Conservation (phyloP, 1,140 invertebrate genomes). For the Rhizoglyphus robini region DNA sequence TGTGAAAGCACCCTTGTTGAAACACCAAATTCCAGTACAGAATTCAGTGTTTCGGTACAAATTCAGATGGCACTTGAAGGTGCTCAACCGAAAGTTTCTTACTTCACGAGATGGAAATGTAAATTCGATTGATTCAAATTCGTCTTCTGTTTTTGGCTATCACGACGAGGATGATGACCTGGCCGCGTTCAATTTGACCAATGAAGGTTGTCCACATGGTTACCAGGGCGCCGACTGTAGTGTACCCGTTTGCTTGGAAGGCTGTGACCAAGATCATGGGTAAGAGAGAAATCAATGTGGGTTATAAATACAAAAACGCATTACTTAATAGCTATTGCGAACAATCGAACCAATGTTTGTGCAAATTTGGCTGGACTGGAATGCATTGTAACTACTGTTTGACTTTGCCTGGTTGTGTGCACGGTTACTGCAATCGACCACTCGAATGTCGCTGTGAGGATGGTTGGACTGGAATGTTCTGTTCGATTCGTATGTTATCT, state of each 20-base stretch:
- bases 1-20: not conserved
- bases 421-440: conserved; percentile 32
- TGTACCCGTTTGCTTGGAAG: conserved; percentile 17
- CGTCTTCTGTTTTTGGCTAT: not conserved
- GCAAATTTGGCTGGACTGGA: conserved; percentile 26
- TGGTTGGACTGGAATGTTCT: conserved; percentile 31
- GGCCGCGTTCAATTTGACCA: not conserved
- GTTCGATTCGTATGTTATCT: conserved; percentile 17
- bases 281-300: not conserved
- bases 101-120: not conserved
- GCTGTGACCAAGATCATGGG: conserved; percentile 14
- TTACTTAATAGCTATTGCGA: conserved; percentile 53
- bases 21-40: not conserved
- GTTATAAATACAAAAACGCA: not conserved
- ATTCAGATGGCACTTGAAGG: not conserved
- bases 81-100: not conserved
- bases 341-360: conserved; percentile 56
- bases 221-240: conserved; percentile 16
- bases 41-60: not conserved
- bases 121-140: not conserved
- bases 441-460: conserved; percentile 32
- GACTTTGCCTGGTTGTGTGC: conserved; percentile 55
- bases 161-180: not conserved
- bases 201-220: conserved; percentile 13
- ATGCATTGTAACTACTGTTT: conserved; percentile 48